Evolutionary conservation across 2,113 vertebrate genomes (phyloP), one percentile per base, ranked within the genome.

Genomic region (Heteronetta atricapilla): DNA sequence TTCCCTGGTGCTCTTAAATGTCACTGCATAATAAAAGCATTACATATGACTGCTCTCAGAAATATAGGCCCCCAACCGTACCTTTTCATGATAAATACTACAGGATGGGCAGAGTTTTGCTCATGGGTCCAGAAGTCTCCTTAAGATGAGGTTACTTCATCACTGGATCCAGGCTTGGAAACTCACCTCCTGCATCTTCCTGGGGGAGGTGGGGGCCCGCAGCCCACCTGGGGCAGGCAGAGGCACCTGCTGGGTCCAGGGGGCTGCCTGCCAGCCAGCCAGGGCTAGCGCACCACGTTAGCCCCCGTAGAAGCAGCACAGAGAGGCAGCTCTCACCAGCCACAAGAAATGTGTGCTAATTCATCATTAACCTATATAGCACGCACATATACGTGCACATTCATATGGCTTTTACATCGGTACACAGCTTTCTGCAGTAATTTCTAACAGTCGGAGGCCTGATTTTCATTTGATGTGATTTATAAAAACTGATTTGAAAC

Each of bases 21-120:
- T 89, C 93, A 86, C 50, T 21, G 81, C 36, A 72, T 64, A 90
- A 94, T 46, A 75, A 81, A 86, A 78, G 42, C 42, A 86, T 36
- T 55, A 58, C 11, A 16, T 60, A 13, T 5, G 31, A 72, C n/a
- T 19, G 2, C 17, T 75, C 80, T 74, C 76, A 86, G 76, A 38
- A 89, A 74, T 2, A 29, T 0, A 58, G 40, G 23, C 48, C 53
- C 52, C 28, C 38, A 46, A 25, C 5, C 16, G 38, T 55, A 82
- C 38, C 80, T 73, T 76, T 21, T 53, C 40, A 25, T n/a, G 8
- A 53, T 23, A 48, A 53, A 9, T 11, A 36, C 52, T 22, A 60
- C 33, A 66, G 28, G 13, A 52, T 14, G 11, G 48, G 20, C 14
- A 53, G 13, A 67, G 53, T 13, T 53, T 21, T 76, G 13, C 11